Evolutionary conservation across 2,113 vertebrate species (phyloP).

Genomic region (Aviceda subcristata): DNA sequence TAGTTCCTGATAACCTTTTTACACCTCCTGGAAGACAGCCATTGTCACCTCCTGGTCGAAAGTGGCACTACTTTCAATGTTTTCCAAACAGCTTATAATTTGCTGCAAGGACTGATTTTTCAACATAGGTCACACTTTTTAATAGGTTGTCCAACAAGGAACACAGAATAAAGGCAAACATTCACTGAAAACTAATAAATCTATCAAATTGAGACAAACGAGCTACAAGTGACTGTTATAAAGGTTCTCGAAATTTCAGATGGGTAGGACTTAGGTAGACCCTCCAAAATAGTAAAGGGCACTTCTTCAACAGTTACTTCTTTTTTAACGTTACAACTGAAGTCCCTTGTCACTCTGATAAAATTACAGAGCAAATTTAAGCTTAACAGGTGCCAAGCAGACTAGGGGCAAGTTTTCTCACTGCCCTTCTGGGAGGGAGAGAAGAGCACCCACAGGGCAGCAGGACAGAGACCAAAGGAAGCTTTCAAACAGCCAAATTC

Average conservation of each 20-base stretch:
- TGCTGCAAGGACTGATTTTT: background rate
- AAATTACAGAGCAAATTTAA: background rate
- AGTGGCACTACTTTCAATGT: background rate
- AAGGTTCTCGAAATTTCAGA: background rate
- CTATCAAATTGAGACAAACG: background rate
- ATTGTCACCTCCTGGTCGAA: background rate
- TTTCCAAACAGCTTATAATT: background rate
- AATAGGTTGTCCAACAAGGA: background rate
- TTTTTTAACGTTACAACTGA: background rate
- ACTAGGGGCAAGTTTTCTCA: rapidly evolving
- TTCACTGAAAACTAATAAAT: background rate
- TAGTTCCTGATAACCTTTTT: background rate
- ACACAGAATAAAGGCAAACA: background rate
- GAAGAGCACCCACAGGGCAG: background rate
- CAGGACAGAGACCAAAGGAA: background rate
- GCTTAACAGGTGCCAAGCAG: background rate
- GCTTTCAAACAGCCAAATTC: background rate
- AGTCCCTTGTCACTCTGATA: background rate
- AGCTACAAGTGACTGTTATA: background rate
- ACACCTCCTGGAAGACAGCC: background rate
- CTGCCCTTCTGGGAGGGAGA: background rate
- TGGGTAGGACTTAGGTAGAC: background rate
- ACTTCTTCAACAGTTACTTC: background rate
- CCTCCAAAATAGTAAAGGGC: background rate
- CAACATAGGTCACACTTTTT: background rate